Conservation (phyloP, 2,888 invertebrate genomes). For the Scelioninae gen. 1 region DNA sequence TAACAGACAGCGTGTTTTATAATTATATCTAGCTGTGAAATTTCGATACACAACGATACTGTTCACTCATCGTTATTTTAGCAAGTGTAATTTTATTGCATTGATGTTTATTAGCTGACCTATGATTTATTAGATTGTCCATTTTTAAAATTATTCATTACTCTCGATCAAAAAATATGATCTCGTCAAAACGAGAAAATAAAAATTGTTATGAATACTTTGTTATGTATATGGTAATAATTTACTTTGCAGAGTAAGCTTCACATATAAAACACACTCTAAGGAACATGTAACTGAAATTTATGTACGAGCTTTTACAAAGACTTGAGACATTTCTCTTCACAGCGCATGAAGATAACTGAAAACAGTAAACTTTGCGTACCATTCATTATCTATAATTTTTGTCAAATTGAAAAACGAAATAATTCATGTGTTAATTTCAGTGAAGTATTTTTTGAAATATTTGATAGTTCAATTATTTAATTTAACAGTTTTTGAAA, state of each 20-base stretch:
- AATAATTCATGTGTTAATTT: too few species aligned
- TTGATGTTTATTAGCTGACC: too few species aligned
- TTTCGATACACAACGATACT: constrained; percentile 2
- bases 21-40: constrained; percentile 1
- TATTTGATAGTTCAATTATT: too few species aligned
- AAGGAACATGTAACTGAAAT: neutral
- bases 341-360: neutral
- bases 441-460: too few species aligned
- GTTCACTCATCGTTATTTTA: constrained; percentile 25
- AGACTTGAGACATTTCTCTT: neutral
- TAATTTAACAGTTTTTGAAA: too few species aligned
- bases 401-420: too few species aligned
- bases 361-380: neutral
- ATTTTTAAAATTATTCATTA: too few species aligned
- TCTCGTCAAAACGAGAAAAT: neutral
- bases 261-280: neutral
- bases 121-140: too few species aligned
- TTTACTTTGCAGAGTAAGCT: neutral
- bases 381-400: neutral
- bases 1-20: constrained; percentile 34
- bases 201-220: neutral
- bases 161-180: too few species aligned
- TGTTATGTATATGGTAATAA: neutral
- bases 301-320: neutral
- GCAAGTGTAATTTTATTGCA: neutral